Evolutionary conservation across 64 coral and sea anemone genomes (phyloP).

Genomic region (Porites lutea): DNA sequence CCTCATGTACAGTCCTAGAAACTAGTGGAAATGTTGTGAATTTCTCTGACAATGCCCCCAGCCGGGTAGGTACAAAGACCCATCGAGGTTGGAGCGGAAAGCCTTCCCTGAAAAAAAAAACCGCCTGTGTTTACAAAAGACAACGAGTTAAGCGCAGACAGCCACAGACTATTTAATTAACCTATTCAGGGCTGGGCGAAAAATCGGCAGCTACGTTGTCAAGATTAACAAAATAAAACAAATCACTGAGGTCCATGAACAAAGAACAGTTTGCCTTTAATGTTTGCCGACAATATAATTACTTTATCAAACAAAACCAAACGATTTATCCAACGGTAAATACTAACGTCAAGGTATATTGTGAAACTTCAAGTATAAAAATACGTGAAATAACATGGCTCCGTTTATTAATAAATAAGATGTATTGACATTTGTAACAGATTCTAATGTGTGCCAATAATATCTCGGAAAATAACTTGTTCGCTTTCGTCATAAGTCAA

Average conservation of each 20-base stretch:
- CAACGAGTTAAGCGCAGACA: constrained; percentile 70
- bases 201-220: background rate
- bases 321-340: background rate
- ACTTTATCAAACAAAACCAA: constrained; percentile 9
- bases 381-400: too few relatives aligned
- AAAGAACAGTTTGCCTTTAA: constrained; percentile 54
- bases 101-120: constrained; percentile 30
- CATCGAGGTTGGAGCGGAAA: constrained; percentile 1
- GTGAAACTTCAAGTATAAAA: too few relatives aligned
- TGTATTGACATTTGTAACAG: background rate
- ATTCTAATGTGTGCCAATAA: too few relatives aligned
- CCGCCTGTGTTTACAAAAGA: constrained; percentile 47
- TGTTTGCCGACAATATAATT: constrained; percentile 43
- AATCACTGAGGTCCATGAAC: constrained; percentile 48
- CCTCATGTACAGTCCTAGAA: constrained; percentile 38
- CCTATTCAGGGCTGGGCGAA: constrained; percentile 34
- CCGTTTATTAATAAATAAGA: too few relatives aligned
- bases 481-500: background rate
- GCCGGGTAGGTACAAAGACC: constrained; percentile 50
- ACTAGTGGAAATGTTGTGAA: constrained; percentile 56
- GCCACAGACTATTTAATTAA: constrained; percentile 95
- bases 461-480: too few relatives aligned
- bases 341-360: too few relatives aligned
- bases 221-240: constrained; percentile 59
- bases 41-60: constrained; percentile 61